These are phyloP conservation scores for Athetis lepigone DNA, from an alignment of 2,888 invertebrate genomes.

Conservation along the genomic window DNA sequence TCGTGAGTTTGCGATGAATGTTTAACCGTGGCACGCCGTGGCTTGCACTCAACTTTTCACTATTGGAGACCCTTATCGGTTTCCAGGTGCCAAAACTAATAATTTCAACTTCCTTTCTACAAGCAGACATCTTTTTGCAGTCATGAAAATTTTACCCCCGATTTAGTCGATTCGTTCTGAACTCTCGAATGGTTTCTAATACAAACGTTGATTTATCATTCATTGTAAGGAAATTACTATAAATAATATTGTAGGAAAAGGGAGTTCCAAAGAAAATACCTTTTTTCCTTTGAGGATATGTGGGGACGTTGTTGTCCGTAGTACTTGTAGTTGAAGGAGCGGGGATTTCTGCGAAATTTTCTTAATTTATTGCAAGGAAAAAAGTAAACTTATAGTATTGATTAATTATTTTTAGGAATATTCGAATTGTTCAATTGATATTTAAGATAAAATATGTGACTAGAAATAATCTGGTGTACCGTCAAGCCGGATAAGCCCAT, in stretches of 20 bases:
- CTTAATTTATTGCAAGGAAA: conserved; percentile 6
- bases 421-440: conserved; percentile 44
- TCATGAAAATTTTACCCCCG: conserved; percentile 77
- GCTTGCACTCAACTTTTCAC: conserved; percentile 75
- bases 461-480: conserved; percentile 90
- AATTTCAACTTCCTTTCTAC: conserved; percentile 56
- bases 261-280: conserved; percentile 80
- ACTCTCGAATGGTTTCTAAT: conserved; percentile 72
- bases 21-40: conserved; percentile 80
- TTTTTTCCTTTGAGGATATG: conserved; percentile 92
- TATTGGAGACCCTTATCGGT: conserved; percentile 70
- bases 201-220: conserved; percentile 63
- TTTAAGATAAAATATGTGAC: conserved; percentile 56
- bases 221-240: conserved; percentile 3
- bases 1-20: conserved; percentile 78
- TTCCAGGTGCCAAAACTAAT: conserved; percentile 78
- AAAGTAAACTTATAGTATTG: not conserved
- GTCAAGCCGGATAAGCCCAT: conserved; percentile 96
- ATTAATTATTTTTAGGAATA: not conserved
- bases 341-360: conserved; percentile 93
- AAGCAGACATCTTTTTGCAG: conserved; percentile 71
- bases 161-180: conserved; percentile 63
- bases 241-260: conserved; percentile 28
- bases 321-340: conserved; percentile 94
- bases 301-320: conserved; percentile 89